These are phyloP conservation scores for Petrocephalus zakoni DNA, from an alignment of 2,113 vertebrate species.

Conservation along the genomic window DNA sequence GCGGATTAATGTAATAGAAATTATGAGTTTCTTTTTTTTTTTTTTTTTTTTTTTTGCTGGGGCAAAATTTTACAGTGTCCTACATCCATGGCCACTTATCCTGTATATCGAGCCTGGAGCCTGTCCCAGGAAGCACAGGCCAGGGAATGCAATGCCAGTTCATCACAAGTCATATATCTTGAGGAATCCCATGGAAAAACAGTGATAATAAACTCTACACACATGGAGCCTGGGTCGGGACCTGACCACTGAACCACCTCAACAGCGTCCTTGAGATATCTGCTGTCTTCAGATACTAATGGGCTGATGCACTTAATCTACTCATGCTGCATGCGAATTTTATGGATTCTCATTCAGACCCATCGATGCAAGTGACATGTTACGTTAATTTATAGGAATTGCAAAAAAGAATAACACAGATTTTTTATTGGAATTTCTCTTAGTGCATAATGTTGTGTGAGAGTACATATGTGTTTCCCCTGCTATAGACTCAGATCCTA, in stretches of 20 bases:
- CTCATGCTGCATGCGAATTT: not conserved
- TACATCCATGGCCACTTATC: not conserved
- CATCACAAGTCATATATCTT: not conserved
- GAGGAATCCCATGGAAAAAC: not conserved
- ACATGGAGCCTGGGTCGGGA: not conserved
- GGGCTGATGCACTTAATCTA: not conserved
- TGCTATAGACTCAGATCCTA: not conserved
- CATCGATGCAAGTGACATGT: not conserved
- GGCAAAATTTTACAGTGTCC: not conserved
- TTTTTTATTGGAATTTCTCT: not conserved
- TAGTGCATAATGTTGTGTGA: not conserved
- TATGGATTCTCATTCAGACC: not conserved
- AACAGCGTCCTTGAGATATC: not conserved
- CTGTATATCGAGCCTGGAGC: not conserved
- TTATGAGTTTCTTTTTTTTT: not conserved
- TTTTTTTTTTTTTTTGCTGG: not conserved
- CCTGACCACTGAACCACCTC: not conserved
- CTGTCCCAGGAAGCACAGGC: not conserved
- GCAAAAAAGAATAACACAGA: not conserved
- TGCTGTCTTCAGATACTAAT: not conserved
- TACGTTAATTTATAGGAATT: not conserved
- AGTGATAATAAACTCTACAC: not conserved
- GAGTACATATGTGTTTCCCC: not conserved
- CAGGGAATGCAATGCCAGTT: not conserved
- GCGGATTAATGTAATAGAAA: not conserved